Percentiles rank a stretch among this genome's conserved stretches.
phyloP scores from a whole-genome alignment of 2,113 vertebrate genomes.

The Asarcornis scutulata region DNA sequence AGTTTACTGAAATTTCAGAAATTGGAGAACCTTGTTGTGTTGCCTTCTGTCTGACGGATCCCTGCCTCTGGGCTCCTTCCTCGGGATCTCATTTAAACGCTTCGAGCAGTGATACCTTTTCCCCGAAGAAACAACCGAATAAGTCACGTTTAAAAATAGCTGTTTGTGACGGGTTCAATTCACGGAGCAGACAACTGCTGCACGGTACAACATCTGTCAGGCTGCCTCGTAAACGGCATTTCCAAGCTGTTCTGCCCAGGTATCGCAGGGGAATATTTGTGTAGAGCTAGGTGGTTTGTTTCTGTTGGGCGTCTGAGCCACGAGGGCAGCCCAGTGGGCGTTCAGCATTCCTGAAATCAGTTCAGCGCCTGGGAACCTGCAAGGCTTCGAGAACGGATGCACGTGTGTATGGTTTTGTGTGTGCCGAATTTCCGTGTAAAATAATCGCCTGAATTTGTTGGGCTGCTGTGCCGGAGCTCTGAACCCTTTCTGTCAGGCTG shows the following conservation, averaged over 20 bases:
- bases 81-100: not conserved
- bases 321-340: not conserved
- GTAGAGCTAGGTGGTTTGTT: not conserved
- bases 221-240: not conserved
- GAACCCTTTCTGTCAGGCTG: constrained; percentile 65
- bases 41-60: not conserved
- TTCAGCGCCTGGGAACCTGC: not conserved
- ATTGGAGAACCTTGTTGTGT: not conserved
- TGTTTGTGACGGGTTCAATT: not conserved
- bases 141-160: accelerated
- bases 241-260: constrained; percentile 30
- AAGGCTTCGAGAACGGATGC: not conserved
- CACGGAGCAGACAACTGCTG: not conserved
- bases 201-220: not conserved
- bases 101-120: not conserved
- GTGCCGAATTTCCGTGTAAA: not conserved
- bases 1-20: not conserved
- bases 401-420: not conserved
- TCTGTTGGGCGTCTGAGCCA: not conserved
- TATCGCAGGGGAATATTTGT: not conserved
- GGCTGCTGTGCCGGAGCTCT: constrained; percentile 38
- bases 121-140: not conserved
- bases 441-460: constrained; percentile 20
- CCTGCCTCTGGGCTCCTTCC: not conserved
- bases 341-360: not conserved